Conservation (phyloP, 2,888 invertebrate genomes). For the Orthonevra nobilis region DNA sequence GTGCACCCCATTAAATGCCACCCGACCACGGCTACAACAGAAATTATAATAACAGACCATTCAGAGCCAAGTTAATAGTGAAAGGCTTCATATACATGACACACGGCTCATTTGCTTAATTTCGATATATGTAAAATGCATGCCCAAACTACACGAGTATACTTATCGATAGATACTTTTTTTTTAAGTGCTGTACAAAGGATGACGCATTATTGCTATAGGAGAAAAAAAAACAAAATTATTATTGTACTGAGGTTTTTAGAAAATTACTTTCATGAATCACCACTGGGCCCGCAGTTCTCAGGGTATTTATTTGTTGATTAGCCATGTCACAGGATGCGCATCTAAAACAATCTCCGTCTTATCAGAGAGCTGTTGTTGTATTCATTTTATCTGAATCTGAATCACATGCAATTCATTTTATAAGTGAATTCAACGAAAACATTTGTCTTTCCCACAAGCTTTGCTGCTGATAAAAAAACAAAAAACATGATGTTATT, state of each 20-base stretch:
- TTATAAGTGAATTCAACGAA: conserved; percentile 21
- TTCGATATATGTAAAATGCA: conserved; percentile 56
- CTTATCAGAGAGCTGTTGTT: conserved; percentile 34
- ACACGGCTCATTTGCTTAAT: conserved; percentile 18
- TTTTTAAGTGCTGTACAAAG: conserved; percentile 9
- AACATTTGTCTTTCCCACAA: conserved; percentile 23
- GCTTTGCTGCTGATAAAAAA: conserved; percentile 40
- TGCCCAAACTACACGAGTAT: conserved; percentile 14
- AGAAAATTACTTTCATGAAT: conserved; percentile 19
- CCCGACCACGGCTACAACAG: conserved; percentile 4
- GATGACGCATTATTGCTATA: conserved; percentile 9
- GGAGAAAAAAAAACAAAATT: too few relatives aligned
- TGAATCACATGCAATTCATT: conserved; percentile 25
- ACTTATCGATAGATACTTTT: not conserved
- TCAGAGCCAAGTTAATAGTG: conserved; percentile 45
- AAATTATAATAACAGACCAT: conserved; percentile 66
- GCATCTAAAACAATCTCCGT: conserved; percentile 39
- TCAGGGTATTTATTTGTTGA: too few relatives aligned
- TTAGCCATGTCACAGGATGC: not conserved
- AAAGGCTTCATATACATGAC: too few relatives aligned
- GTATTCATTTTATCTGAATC: conserved; percentile 36
- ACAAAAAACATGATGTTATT: conserved; percentile 27
- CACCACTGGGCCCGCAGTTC: too few relatives aligned
- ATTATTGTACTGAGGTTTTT: conserved; percentile 15
- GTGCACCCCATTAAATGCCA: not conserved